Evolutionary conservation across 1,140 invertebrate species (phyloP), one percentile per base, ranked within the genome.

Genomic region (Pteromalus puparum): DNA sequence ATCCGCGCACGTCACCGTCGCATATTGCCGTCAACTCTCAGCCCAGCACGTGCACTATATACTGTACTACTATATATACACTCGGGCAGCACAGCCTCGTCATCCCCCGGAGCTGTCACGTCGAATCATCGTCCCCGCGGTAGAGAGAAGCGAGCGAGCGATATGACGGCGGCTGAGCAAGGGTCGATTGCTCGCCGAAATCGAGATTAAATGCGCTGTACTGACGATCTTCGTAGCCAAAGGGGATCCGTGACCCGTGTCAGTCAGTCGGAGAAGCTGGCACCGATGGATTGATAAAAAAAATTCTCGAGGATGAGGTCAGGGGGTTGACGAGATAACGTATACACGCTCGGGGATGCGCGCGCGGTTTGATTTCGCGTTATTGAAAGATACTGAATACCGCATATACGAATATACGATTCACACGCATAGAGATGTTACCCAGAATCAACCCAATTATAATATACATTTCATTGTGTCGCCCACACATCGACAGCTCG

Each of bases 121-220:
- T 81, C 73, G 68, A 46, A 81, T 76, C 34, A 75, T 74, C 70
- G 53, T 61, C 34, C 48, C 10, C 26, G 75, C 70, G 24, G 79
- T 30, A 2, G 28, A 42, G 13, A 42, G 74, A 53, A n/a, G 76
- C 53, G 15, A 2, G 30, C 30, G 30, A 34, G 30, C n/a, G 76
- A 70, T 70, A 28, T 70, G 9, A 61, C 53, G 53, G 42, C n/a
- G n/a, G 42, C 65, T 21, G 46, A n/a, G 48, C 9, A 53, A 70
- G 70, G 68, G 68, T 84, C 68, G 81, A 77, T 77, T 61, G 38
- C 53, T 6, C 53, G 38, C 65, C 74, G 83, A 84, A 80, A 85
- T 85, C 72, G 78, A 76, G 83, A 85, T 85, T 85, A 81, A 85
- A 80, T 61, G 78, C 21, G 53, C 53, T 61, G 15, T 48, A 61